Percentiles rank a stretch among this genome's conserved stretches.
These are phyloP conservation scores for Chloroceryle amazona DNA, from an alignment of 2,797 vertebrate genomes.

Conservation along the genomic window DNA sequence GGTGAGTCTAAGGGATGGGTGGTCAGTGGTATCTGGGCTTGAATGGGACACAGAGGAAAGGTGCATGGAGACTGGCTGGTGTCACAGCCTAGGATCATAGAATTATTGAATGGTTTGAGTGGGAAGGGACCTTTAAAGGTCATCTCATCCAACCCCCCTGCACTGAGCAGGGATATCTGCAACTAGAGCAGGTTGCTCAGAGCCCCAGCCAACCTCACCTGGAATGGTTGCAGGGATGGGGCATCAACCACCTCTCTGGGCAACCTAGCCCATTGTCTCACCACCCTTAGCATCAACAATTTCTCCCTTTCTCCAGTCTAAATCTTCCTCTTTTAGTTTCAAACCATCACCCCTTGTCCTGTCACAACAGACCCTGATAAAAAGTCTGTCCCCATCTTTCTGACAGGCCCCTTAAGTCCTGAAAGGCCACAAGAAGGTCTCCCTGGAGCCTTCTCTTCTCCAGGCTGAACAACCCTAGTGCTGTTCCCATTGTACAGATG, in stretches of 20 bases:
- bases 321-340: neutral
- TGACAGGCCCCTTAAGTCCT: neutral
- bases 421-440: neutral
- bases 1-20: neutral
- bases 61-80: too few species aligned
- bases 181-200: rapidly evolving
- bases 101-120: too few species aligned
- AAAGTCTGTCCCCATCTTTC: neutral
- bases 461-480: neutral
- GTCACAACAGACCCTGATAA: rapidly evolving
- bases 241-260: neutral
- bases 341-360: neutral
- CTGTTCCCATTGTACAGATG: neutral
- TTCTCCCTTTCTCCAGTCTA: neutral
- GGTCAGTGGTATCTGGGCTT: too few species aligned
- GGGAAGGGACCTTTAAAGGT: neutral
- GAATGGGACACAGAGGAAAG: too few species aligned
- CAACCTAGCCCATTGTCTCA: rapidly evolving
- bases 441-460: neutral
- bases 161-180: rapidly evolving
- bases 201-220: neutral
- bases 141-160: neutral
- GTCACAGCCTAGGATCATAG: too few species aligned
- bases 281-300: neutral
- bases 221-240: neutral